Evolutionary conservation across 64 coral and sea anemone species (phyloP).

Genomic region (Pocillopora verrucosa): DNA sequence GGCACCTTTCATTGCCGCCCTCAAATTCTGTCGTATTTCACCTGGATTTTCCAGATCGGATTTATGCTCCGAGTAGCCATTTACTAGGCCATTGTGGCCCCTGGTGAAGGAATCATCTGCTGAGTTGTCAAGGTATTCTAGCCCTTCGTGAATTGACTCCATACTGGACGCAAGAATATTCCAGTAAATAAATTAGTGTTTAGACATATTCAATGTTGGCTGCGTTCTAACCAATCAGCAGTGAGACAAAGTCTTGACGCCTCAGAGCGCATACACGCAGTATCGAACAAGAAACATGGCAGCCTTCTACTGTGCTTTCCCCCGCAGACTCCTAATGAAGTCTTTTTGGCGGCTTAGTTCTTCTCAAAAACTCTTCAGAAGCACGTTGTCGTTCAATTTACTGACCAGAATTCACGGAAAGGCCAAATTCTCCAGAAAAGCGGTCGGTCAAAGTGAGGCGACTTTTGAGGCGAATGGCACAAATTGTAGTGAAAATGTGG

Average conservation of each 20-base stretch:
- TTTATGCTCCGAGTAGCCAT: slow-evolving; percentile 32
- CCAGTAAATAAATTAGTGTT: slow-evolving; percentile 3
- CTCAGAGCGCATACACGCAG: background rate
- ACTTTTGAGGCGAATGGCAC: background rate
- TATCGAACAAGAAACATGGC: background rate
- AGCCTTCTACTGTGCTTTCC: background rate
- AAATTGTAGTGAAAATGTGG: background rate
- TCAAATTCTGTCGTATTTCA: slow-evolving; percentile 92
- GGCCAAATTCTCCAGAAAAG: background rate
- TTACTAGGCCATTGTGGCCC: slow-evolving; percentile 30
- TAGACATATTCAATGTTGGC: background rate
- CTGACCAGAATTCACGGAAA: background rate
- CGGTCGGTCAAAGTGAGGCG: background rate
- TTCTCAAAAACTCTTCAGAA: background rate
- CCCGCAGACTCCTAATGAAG: background rate
- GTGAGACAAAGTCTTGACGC: background rate
- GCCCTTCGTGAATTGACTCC: slow-evolving; percentile 71
- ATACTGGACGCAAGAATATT: slow-evolving; percentile 61
- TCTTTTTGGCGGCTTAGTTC: background rate
- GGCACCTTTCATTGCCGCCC: slow-evolving; percentile 89
- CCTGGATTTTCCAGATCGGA: slow-evolving; percentile 64
- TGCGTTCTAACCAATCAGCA: background rate
- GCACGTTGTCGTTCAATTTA: background rate
- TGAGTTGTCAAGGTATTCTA: slow-evolving; percentile 50
- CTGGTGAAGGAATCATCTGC: slow-evolving; percentile 37